A percentile compares a stretch with the other conserved stretches of the same genome.
These are phyloP conservation scores for Pluvialis apricaria DNA, from an alignment of 2,113 vertebrate species.

Conservation along the genomic window DNA sequence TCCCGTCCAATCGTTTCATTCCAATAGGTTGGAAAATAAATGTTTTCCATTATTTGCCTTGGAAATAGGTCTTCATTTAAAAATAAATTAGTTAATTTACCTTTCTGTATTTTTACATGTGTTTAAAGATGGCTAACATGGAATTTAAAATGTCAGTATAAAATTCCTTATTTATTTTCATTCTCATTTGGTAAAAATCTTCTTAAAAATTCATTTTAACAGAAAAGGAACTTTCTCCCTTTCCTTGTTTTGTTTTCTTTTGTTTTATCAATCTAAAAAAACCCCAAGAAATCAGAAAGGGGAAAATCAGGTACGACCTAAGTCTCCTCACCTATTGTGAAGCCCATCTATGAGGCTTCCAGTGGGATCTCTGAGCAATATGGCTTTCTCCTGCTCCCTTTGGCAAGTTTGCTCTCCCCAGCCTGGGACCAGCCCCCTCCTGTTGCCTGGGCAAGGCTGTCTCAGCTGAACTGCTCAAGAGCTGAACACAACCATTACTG, in stretches of 20 bases:
- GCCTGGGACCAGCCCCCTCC: not conserved
- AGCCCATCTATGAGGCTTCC: not conserved
- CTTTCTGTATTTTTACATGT: slow-evolving; percentile 39
- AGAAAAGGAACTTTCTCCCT: not conserved
- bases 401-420: not conserved
- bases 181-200: not conserved
- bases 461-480: not conserved
- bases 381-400: not conserved
- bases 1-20: slow-evolving; percentile 18
- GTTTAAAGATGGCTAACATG: not conserved
- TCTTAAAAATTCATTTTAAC: not conserved
- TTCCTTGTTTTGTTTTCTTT: not conserved
- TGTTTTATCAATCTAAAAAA: not conserved
- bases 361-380: not conserved
- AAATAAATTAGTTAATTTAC: slow-evolving; percentile 61
- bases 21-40: slow-evolving; percentile 47
- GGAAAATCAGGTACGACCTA: not conserved
- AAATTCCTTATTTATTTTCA: slow-evolving; percentile 22
- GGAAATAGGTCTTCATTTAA: slow-evolving; percentile 43
- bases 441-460: not conserved
- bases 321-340: not conserved
- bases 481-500: not conserved
- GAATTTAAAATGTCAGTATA: not conserved
- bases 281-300: not conserved
- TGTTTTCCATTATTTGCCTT: slow-evolving; percentile 58